Conservation (phyloP, 53 echinoderm and acorn worm species). For the Mesocentrotus franciscanus region DNA sequence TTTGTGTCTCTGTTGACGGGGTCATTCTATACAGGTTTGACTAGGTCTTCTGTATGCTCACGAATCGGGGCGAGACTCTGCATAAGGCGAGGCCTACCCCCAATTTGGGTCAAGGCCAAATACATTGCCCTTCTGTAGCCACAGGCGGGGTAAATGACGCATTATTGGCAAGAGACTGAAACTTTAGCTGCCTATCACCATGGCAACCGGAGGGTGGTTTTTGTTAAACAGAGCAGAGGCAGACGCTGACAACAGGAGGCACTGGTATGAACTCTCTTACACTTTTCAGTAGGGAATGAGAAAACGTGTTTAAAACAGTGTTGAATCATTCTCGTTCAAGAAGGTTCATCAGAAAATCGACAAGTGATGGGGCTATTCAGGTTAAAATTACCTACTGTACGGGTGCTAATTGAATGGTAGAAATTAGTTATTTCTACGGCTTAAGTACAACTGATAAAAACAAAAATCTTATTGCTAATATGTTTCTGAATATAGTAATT, state of each 20-base stretch:
- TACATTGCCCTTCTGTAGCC: background rate
- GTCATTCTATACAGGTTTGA: background rate
- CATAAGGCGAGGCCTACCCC: background rate
- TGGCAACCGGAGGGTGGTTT: slow-evolving; percentile 31
- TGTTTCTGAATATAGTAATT: background rate
- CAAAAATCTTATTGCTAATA: background rate
- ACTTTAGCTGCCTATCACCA: slow-evolving; percentile 10
- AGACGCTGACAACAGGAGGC: slow-evolving; percentile 10
- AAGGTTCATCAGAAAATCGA: background rate
- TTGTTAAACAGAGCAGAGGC: background rate
- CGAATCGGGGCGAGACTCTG: background rate
- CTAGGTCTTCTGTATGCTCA: background rate
- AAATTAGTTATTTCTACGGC: background rate
- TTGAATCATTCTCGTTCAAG: background rate
- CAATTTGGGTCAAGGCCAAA: slow-evolving; percentile 34
- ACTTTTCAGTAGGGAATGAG: background rate
- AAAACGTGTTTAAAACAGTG: background rate
- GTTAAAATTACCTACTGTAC: background rate
- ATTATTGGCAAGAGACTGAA: slow-evolving; percentile 42
- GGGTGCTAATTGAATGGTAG: background rate
- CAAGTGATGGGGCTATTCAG: background rate
- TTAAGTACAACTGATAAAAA: background rate
- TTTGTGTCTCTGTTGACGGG: background rate
- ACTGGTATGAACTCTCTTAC: background rate
- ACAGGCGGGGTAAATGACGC: background rate